These are phyloP conservation scores for Polymixis lichenea DNA, from an alignment of 2,888 invertebrate species.

Conservation along the genomic window DNA sequence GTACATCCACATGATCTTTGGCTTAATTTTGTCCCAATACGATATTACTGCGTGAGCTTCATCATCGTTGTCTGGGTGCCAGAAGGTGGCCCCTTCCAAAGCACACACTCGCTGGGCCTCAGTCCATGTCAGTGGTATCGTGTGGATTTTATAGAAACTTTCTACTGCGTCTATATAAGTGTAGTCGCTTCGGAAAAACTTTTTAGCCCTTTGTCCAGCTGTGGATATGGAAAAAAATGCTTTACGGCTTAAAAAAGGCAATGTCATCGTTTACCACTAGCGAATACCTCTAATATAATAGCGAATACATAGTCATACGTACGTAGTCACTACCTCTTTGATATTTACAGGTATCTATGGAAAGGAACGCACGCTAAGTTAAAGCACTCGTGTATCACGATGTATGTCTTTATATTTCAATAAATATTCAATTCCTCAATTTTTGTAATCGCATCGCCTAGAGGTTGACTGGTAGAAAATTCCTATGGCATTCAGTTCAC, in stretches of 20 bases:
- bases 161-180: slow-evolving; percentile 71
- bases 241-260: background rate
- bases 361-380: background rate
- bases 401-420: no score
- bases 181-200: slow-evolving; percentile 82
- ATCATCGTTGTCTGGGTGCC: slow-evolving; percentile 76
- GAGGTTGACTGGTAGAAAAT: background rate
- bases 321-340: background rate
- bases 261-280: background rate
- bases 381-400: background rate
- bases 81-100: slow-evolving; percentile 78
- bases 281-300: background rate
- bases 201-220: slow-evolving; percentile 76
- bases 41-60: slow-evolving; percentile 73
- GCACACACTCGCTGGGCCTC: slow-evolving; percentile 77
- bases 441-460: background rate
- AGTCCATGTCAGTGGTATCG: slow-evolving; percentile 74
- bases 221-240: background rate
- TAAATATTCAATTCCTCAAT: background rate
- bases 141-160: slow-evolving; percentile 83
- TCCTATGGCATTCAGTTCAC: background rate
- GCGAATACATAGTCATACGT: no score
- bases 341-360: background rate
- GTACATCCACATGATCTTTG: slow-evolving; percentile 60
- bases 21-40: slow-evolving; percentile 71